These are phyloP conservation scores for Oryzias dopingdopingensis DNA, from an alignment of 2,797 vertebrate genomes.

Conservation along the genomic window DNA sequence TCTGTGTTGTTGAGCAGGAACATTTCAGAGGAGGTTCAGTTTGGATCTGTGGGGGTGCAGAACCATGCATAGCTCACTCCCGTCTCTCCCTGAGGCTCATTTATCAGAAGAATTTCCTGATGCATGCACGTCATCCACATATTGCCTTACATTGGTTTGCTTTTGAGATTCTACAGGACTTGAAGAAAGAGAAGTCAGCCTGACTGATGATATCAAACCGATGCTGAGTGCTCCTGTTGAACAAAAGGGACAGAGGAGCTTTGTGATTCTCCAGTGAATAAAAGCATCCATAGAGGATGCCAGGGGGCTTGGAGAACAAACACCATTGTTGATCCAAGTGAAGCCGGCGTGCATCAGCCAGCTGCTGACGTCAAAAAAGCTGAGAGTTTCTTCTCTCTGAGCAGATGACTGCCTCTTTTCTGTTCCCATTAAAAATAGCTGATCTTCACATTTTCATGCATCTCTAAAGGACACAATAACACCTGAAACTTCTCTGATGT, in stretches of 20 bases:
- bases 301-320: constrained; percentile 43
- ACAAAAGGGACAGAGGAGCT: constrained; percentile 51
- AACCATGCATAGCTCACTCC: constrained; percentile 22
- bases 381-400: constrained; percentile 6
- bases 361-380: constrained; percentile 29
- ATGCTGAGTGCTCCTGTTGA: constrained; percentile 22
- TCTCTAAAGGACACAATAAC: constrained; percentile 2
- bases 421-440: neutral
- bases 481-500: constrained; percentile 3
- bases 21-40: neutral
- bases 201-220: constrained; percentile 30
- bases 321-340: constrained; percentile 28
- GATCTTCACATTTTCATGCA: constrained; percentile 1
- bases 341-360: constrained; percentile 21
- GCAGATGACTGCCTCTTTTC: constrained; percentile 31
- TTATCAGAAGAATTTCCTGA: constrained; percentile 50
- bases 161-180: constrained; percentile 28
- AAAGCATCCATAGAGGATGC: constrained; percentile 37
- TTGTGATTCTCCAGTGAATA: constrained; percentile 44
- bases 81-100: constrained; percentile 36
- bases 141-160: constrained; percentile 12
- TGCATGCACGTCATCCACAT: constrained; percentile 40
- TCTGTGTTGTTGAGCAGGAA: neutral
- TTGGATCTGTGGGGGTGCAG: neutral
- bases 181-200: constrained; percentile 51